Percentiles rank a stretch among this genome's conserved stretches.
Conservation (phyloP, 2,888 invertebrate genomes). For the Byasa hedistus region DNA sequence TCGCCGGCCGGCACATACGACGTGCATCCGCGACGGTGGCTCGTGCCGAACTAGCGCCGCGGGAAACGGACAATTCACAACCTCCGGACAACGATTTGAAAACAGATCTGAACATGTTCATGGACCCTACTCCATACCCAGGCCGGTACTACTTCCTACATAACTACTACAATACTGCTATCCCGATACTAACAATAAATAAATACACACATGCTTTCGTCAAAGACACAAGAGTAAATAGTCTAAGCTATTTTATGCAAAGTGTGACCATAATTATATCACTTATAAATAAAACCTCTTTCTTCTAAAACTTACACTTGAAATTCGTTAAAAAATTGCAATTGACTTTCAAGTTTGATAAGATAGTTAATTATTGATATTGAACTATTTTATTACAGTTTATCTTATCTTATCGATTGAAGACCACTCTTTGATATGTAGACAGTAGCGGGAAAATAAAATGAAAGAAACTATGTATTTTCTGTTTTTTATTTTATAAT, state of each 20-base stretch:
- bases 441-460: constrained; percentile 24
- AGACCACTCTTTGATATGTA: constrained; percentile 8
- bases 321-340: constrained; percentile 30
- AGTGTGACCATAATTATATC: too few relatives aligned
- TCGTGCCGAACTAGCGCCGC: constrained; percentile 56
- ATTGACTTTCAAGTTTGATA: constrained; percentile 21
- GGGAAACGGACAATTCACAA: constrained; percentile 32
- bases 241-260: too few relatives aligned
- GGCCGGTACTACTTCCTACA: constrained; percentile 30
- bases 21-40: constrained; percentile 48
- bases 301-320: constrained; percentile 9
- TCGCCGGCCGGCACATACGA: constrained; percentile 36
- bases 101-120: constrained; percentile 26
- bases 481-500: constrained; percentile 5
- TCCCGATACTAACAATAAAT: constrained; percentile 7
- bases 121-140: constrained; percentile 31
- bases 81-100: constrained; percentile 38
- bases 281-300: not conserved
- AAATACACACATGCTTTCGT: not conserved
- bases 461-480: constrained; percentile 10
- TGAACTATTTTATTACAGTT: constrained; percentile 26
- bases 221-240: too few relatives aligned
- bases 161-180: constrained; percentile 26
- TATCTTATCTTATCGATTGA: constrained; percentile 27
- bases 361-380: constrained; percentile 27